Evolutionary conservation across 2,797 vertebrate species (phyloP).

Genomic region (Sebastes nivosus): DNA sequence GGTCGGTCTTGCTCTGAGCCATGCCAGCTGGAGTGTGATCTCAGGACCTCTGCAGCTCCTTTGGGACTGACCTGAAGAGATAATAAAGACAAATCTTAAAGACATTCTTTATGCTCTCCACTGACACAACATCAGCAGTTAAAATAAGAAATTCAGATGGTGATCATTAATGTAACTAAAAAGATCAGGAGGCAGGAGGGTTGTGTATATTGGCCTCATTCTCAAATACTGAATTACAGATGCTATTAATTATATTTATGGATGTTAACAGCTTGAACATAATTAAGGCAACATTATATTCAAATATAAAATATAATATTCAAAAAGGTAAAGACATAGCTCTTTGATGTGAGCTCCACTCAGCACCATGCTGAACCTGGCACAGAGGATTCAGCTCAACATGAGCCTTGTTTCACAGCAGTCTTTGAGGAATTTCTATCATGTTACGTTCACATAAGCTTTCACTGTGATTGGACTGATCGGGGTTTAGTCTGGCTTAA

Average conservation of each 20-base stretch:
- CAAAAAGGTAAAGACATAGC: neutral
- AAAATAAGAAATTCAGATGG: neutral
- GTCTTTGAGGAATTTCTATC: conserved; percentile 51
- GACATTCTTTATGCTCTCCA: neutral
- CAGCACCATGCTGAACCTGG: conserved; percentile 44
- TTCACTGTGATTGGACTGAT: conserved; percentile 56
- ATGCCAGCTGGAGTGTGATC: neutral
- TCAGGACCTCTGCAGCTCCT: neutral
- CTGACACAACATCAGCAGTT: neutral
- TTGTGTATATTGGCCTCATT: neutral
- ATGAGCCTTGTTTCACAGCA: conserved; percentile 38
- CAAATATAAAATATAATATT: neutral
- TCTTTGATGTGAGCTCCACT: neutral
- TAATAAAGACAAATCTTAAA: neutral
- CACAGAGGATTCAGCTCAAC: conserved; percentile 49
- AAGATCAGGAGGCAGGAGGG: neutral
- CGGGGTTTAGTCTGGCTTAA: conserved; percentile 59
- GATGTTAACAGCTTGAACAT: neutral
- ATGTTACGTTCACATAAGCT: conserved; percentile 51
- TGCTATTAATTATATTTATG: neutral
- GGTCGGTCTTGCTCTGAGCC: conserved; percentile 27
- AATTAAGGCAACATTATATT: neutral
- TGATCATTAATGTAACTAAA: neutral
- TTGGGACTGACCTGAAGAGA: neutral
- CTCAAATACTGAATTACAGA: neutral